These are phyloP conservation scores for Cotesia congregata DNA, from an alignment of 2,888 invertebrate species.

Conservation along the genomic window DNA sequence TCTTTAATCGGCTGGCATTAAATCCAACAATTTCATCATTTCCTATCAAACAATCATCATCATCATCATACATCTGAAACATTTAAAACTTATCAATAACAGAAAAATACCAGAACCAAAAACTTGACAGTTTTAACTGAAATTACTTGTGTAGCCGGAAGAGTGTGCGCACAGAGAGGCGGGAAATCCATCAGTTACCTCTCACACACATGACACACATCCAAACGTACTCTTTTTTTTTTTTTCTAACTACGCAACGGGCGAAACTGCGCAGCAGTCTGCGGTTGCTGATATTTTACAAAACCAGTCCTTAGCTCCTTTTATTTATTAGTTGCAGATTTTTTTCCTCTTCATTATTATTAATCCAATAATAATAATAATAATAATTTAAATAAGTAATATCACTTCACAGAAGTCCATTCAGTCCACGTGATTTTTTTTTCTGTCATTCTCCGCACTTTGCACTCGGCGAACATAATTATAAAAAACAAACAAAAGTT, in stretches of 20 bases:
- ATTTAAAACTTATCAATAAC: neutral
- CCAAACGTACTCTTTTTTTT: slow-evolving; percentile 13
- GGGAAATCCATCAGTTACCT: slow-evolving; percentile 23
- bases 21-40: neutral
- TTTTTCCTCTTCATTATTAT: too few relatives aligned
- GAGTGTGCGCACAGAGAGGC: slow-evolving; percentile 53
- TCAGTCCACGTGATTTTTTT: neutral
- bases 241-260: slow-evolving; percentile 16
- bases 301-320: neutral
- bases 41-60: neutral
- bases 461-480: neutral
- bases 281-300: neutral
- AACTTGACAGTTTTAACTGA: neutral
- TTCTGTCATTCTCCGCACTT: neutral
- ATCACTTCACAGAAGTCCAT: slow-evolving; percentile 1
- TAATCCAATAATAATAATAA: too few relatives aligned
- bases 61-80: neutral
- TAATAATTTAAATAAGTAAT: neutral
- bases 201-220: slow-evolving; percentile 14
- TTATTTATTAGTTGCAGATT: too few relatives aligned
- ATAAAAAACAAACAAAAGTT: neutral
- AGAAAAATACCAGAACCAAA: neutral
- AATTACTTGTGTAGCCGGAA: neutral
- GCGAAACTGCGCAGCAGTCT: slow-evolving; percentile 28
- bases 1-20: slow-evolving; percentile 10